Evolutionary conservation across 2,797 vertebrate species (phyloP).

Genomic region (Gastrophryne carolinensis): DNA sequence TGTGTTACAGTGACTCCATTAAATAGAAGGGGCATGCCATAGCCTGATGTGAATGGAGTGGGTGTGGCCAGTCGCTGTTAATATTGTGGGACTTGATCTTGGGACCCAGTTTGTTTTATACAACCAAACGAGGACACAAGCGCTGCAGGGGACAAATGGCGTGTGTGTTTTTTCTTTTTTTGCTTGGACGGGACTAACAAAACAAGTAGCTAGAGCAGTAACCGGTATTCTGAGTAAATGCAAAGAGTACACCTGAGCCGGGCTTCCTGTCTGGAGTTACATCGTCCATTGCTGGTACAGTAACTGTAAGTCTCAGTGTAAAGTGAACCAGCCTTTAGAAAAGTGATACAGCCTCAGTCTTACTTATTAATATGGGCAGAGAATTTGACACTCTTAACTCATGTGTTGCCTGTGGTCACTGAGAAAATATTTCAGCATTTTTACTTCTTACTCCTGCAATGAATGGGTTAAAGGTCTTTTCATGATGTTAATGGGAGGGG

Average conservation of each 20-base stretch:
- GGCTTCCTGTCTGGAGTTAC: slow-evolving; percentile 11
- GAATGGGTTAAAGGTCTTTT: slow-evolving; percentile 11
- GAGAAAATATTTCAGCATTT: not conserved
- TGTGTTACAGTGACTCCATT: too few species aligned
- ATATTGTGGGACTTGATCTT: too few species aligned
- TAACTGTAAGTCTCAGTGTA: slow-evolving; percentile 17
- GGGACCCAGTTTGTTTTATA: too few species aligned
- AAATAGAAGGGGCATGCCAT: too few species aligned
- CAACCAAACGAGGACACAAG: too few species aligned
- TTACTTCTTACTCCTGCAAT: not conserved
- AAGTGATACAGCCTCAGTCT: slow-evolving; percentile 53
- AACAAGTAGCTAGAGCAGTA: not conserved
- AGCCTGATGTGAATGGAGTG: too few species aligned
- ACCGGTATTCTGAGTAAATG: not conserved
- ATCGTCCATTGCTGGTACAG: not conserved
- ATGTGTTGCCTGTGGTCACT: not conserved
- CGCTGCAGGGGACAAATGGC: too few species aligned
- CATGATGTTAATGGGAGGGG: not conserved
- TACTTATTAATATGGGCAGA: slow-evolving; percentile 25
- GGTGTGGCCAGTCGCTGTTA: too few species aligned
- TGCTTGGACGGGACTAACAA: too few species aligned
- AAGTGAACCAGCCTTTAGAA: not conserved
- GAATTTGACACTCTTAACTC: slow-evolving; percentile 41
- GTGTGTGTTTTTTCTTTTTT: too few species aligned
- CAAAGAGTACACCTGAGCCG: not conserved